A percentile compares a stretch with the other conserved stretches of the same genome.
These are phyloP conservation scores for Nesoenas mayeri DNA, from an alignment of 2,113 vertebrate species.

Conservation along the genomic window DNA sequence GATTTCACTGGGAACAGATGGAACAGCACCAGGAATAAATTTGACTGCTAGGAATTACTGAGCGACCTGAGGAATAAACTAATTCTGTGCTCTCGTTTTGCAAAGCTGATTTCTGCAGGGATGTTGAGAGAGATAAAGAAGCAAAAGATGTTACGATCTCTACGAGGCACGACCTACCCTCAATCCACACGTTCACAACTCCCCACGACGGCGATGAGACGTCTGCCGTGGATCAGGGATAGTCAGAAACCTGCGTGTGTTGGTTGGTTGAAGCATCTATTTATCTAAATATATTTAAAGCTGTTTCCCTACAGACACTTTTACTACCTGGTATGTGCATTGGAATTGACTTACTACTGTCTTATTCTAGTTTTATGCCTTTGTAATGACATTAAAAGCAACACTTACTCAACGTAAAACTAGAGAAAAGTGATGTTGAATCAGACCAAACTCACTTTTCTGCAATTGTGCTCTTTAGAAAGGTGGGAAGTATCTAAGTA, in stretches of 20 bases:
- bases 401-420: not conserved
- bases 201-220: not conserved
- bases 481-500: not conserved
- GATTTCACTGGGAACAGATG: not conserved
- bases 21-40: not conserved
- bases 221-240: not conserved
- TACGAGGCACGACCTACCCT: not conserved
- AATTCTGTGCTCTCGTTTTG: not conserved
- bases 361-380: conserved; percentile 16
- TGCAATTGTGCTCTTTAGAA: not conserved
- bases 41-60: not conserved
- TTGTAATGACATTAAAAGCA: conserved; percentile 21
- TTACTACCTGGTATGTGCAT: not conserved
- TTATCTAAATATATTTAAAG: conserved; percentile 22
- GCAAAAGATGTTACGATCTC: not conserved
- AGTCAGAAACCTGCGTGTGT: not conserved
- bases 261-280: not conserved
- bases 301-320: not conserved
- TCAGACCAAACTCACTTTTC: not conserved
- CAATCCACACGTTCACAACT: not conserved
- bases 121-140: not conserved
- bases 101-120: not conserved
- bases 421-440: not conserved
- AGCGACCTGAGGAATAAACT: not conserved
- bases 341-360: not conserved